Percentiles rank a stretch among this genome's conserved stretches.
Evolutionary conservation across 2,797 vertebrate genomes (phyloP).

Genomic region (Hirundo rustica): DNA sequence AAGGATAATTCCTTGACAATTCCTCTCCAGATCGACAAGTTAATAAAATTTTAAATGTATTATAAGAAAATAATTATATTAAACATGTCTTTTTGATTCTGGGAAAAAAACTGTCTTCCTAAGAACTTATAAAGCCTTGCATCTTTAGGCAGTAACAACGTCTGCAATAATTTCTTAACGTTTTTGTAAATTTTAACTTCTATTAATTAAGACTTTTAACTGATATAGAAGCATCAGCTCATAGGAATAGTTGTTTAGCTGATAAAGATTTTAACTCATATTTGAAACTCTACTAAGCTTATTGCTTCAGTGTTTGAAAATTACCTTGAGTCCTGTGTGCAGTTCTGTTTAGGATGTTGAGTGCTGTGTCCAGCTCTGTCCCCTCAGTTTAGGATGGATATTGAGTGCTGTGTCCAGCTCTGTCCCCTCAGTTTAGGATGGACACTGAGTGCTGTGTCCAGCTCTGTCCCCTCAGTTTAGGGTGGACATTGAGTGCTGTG

Average conservation of each 20-base stretch:
- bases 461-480: too few relatives aligned
- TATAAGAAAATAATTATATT: not conserved
- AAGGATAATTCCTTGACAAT: not conserved
- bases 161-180: not conserved
- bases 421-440: not conserved
- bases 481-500: too few relatives aligned
- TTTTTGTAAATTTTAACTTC: not conserved
- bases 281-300: constrained; percentile 17
- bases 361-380: not conserved
- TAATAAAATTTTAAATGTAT: not conserved
- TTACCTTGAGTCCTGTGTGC: not conserved
- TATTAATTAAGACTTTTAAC: constrained; percentile 6
- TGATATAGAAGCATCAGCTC: not conserved
- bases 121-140: not conserved
- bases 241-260: not conserved
- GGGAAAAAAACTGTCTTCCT: not conserved
- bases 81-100: not conserved
- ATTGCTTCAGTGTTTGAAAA: constrained; percentile 3
- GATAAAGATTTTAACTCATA: constrained; percentile 5
- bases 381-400: not conserved
- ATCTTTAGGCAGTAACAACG: not conserved
- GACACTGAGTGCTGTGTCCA: not conserved
- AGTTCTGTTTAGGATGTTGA: not conserved
- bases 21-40: not conserved
- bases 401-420: not conserved